Base-by-base conservation (phyloP, 2,888 invertebrate species). In the Lacanobia oleracea region DNA sequence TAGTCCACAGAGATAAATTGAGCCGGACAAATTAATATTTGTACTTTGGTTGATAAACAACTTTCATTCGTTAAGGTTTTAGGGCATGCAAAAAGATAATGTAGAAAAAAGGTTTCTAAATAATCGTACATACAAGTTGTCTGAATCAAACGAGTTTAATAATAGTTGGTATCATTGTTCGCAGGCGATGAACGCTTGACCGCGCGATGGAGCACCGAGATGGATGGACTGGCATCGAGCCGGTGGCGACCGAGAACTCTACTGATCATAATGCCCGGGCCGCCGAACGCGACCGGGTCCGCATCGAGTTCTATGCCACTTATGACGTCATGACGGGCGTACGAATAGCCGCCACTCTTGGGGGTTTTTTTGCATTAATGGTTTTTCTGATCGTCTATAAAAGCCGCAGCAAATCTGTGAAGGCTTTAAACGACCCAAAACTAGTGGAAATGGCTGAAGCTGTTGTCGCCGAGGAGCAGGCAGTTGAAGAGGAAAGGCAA, bases 311-410 rank as follows among this genome's bases (percentile, higher is more conserved):
- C 95, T 98, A 98, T 96, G 97, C 98, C 88, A 98, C 98, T 51
- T 99, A 99, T 95, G 98, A 99, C 96, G 98, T 98, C 93, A 98
- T 98, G 98, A 99, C 98, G 88, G 99, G 99, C 84, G 97, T 99
- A 82, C 97, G 98, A 83, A 99, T 99, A 94, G 99, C 99, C 86
- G 98, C 98, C 86, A 99, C 99, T 5, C 96, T 99, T 67, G 98
- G 98, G 88, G 98, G 98, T 87, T 98, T 99, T 94, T 99, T 99
- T 95, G 98, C 98, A 81, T 96, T 99, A 88, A 98, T 99, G 98
- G 98, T 98, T 62, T 97, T 99, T 92, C 97, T 99, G 90, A 98
- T 99, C 87, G 97, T 99, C 81, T 99, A 98, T 96, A 99, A 99
- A 94, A 98, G 98, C 93, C 98, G 98, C 86, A 97, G 97, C 90